phyloP scores from a whole-genome alignment of 92 coral and sea anemone species.

The Pocillopora meandrina region DNA sequence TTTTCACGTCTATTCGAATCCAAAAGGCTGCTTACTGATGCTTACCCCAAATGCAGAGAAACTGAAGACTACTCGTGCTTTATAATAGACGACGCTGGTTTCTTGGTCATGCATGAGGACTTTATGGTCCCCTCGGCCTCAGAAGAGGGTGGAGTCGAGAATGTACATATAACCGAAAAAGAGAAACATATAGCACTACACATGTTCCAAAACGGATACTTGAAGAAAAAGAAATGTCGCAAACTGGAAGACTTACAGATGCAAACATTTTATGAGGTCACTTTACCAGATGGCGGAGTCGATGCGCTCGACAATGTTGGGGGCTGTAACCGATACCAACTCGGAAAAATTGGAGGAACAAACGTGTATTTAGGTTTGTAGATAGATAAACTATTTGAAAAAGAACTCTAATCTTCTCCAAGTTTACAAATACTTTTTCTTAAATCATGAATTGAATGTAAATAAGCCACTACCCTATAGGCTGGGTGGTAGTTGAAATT shows the following conservation, averaged over 20 bases:
- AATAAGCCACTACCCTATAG: too few relatives aligned
- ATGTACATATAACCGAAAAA: constrained; percentile 57
- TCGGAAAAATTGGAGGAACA: constrained; percentile 24
- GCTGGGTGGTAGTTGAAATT: too few relatives aligned
- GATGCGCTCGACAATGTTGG: background rate
- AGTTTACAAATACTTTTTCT: too few relatives aligned
- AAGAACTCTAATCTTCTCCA: too few relatives aligned
- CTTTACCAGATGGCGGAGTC: constrained; percentile 8
- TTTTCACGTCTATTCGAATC: background rate
- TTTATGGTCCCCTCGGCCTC: constrained; percentile 48
- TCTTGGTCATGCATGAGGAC: constrained; percentile 52
- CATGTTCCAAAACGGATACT: constrained; percentile 35
- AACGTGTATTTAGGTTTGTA: constrained; percentile 52
- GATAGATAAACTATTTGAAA: background rate
- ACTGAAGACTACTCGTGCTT: constrained; percentile 37
- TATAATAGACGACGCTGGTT: constrained; percentile 61
- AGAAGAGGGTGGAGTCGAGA: constrained; percentile 7
- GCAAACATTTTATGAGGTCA: constrained; percentile 60
- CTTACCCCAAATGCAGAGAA: constrained; percentile 46
- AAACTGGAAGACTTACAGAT: constrained; percentile 15
- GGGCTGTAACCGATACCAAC: constrained; percentile 20
- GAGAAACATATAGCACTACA: constrained; percentile 48
- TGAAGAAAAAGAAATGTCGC: constrained; percentile 48
- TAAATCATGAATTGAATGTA: too few relatives aligned
- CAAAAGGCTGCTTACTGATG: constrained; percentile 49